Base-by-base conservation (phyloP, 53 echinoderm and acorn worm species). In the Temnopleurus reevesii region DNA sequence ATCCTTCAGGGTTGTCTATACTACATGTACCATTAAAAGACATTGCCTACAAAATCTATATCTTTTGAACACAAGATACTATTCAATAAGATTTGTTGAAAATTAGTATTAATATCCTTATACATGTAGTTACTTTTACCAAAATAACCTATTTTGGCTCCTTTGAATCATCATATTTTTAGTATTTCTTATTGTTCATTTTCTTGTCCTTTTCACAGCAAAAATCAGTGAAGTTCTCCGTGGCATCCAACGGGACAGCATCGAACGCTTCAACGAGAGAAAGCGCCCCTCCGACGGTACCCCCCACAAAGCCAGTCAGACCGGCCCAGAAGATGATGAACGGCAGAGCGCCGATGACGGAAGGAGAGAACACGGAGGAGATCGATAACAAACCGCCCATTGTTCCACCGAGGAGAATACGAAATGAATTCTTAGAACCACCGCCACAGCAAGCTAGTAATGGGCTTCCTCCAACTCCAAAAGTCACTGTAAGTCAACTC, bases 401-500 rank as follows among this genome's bases (percentile, higher is more conserved):
- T 64, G 96, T 96, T 17, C 99, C 99, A 12, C 99, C 99, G 21
- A 92, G 99, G 86, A 94, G 93, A 85, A 81, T 92, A 91, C 94
- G 92, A 79, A 93, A 94, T 89, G 94, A 96, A 61, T 99, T 99
- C 92, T 45, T 92, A 46, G 93, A 94, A 27, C 90, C 90, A 57
- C 81, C 81, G 29, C 91, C 89, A 19, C 84, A 89, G 33, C 86
- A 89, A 44, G 60, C 56, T 8, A 91, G 94, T 56, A 96, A 96
- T 76, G 95, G 99, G 13, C 90, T 99, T 77, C 95, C 96, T 8
- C 90, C 92, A 30, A 99, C 99, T 33, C 99, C 99, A n/a, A 96
- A 99, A 92, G 99, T 99, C 53, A 91, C 95, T 36, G 99, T 99
- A 81, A 94, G 95, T 92, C 34, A 5, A 8, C 21, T 36, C 41